Base-by-base conservation (phyloP, 1,140 invertebrate species). In the Bombus terrestris region DNA sequence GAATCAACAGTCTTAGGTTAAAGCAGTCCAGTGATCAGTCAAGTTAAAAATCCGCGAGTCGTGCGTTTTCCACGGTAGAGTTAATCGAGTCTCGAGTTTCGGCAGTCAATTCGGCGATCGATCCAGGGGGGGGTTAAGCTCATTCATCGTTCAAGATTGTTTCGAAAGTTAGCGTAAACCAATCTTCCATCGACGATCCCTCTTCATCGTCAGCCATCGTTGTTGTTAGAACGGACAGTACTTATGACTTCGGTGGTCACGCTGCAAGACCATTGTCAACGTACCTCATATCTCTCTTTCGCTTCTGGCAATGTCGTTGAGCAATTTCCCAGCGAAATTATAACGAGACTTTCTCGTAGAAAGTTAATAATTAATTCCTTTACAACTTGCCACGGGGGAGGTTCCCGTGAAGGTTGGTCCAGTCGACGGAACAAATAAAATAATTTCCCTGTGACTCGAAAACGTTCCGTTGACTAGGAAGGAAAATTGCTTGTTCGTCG, bases 271-370 rank as follows among this genome's bases (percentile, higher is more conserved):
- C 47, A 22, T 53, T 53, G 18, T 53, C 47, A 22, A 53, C 18
- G 18, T 53, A 22, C 0, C 47, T 18, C 47, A 6, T 53, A 22
- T 53, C 47, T 53, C 80, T 81, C 80, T 83, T 90, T 86, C 82
- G 84, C 87, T 89, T 87, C 81, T 74, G n/a, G 5, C 69, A 41
- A 75, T 83, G 59, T 89, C 83, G 86, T 90, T 64, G 86, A 89
- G 88, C 89, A 86, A 88, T 86, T 86, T 89, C 83, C 81, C 86
- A 81, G 80, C 77, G 88, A 13, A 76, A 89, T 90, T 88, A 90
- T 83, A 85, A 32, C 72, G 53, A 88, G 88, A 89, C 75, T 83
- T 78, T 80, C 77, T 77, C 64, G 80, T 41, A 57, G 69, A 72
- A 88, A 86, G 83, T 90, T 81, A 32, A 86, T 15, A 62, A 62